Evolutionary conservation across 2,113 vertebrate species (phyloP), one percentile per base, ranked within the genome.

Genomic region (Cinclus mexicanus): DNA sequence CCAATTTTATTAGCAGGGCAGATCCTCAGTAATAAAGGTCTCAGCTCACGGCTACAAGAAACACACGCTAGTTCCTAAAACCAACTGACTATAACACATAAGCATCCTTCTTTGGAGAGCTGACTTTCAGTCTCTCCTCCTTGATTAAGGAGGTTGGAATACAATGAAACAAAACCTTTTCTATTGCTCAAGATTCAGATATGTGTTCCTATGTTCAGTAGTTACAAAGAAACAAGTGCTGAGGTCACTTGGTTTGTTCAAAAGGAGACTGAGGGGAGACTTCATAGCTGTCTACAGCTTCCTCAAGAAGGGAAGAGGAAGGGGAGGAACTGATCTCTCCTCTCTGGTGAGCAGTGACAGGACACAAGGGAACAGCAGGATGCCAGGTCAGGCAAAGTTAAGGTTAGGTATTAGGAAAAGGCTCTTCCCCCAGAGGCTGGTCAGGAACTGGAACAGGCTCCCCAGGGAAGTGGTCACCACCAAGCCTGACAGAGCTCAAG

Each of bases 21-120:
- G 16, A 63, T 64, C 12, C 50, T 68, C 41, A 55, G n/a, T 41
- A 50, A 44, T 90, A 64, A 87, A 35, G 7, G 35, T 39, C 33
- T 39, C 82, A 64, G 49, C 24, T 90, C 44, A n/a, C 5, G 6
- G 19, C 42, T 87, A 39, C 25, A 49, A 67, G 11, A 78, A 65
- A 59, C 12, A 24, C 2, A 26, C 0, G 0, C 25, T 47, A 13
- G 33, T 41, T 41, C 31, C 75, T 37, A 71, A 84, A 84, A 50
- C 16, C 39, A 57, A 83, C 47, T 1, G 1, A 52, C 26, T 20
- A 24, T 6, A 41, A 65, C 3, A 65, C 0, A 0, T 20, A 83
- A 91, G 14, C 2, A 3, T 8, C 15, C 12, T 37, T 53, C 76
- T 78, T n/a, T 70, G 60, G 56, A 74, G 23, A 56, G 50, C 12